Evolutionary conservation across 2,888 invertebrate species (phyloP).

Genomic region (Pimpla rufipes): DNA sequence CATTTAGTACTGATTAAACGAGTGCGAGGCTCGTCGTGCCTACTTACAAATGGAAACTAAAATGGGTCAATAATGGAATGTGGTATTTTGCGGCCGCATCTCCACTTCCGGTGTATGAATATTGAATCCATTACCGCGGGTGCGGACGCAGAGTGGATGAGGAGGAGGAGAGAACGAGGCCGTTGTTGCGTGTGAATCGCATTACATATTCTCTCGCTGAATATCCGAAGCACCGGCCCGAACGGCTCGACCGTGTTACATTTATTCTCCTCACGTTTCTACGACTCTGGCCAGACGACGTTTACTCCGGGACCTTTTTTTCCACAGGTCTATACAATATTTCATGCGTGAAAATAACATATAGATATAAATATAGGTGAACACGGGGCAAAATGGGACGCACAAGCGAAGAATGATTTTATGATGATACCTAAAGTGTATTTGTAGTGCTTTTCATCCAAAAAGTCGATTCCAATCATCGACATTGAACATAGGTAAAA

Average conservation of each 20-base stretch:
- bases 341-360: neutral
- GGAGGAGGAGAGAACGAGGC: no score
- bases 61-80: neutral
- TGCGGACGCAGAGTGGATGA: no score
- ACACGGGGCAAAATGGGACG: no score
- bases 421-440: no score
- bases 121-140: neutral
- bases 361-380: no score
- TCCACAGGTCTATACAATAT: neutral
- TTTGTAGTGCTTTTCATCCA: no score
- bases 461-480: no score
- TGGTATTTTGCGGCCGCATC: neutral
- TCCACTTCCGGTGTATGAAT: neutral
- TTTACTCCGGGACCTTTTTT: neutral
- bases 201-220: constrained; percentile 2
- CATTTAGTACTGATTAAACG: no score
- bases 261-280: constrained; percentile 15
- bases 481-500: no score
- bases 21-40: no score
- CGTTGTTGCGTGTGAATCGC: neutral
- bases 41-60: neutral
- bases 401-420: no score
- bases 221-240: neutral
- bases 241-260: constrained; percentile 7
- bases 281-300: constrained; percentile 7